phyloP scores from a whole-genome alignment of 2,113 vertebrate species.

The Atherinomorus stipes region DNA sequence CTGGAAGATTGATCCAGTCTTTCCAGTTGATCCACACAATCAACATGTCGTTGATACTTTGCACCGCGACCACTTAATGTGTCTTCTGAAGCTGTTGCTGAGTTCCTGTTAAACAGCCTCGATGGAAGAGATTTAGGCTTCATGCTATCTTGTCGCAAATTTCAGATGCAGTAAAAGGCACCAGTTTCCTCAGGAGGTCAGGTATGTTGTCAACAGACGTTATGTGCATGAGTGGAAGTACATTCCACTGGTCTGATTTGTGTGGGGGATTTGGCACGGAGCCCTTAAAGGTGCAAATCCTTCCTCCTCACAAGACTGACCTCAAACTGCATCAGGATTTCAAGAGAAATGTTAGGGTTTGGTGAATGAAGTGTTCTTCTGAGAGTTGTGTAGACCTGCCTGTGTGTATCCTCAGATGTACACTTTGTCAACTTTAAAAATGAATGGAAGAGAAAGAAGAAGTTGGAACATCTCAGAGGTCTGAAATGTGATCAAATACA shows the following conservation, averaged over 20 bases:
- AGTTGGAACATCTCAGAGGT: too few relatives aligned
- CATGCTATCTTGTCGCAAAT: constrained; percentile 56
- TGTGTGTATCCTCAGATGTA: too few relatives aligned
- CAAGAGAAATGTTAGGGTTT: background rate
- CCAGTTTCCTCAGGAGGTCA: constrained; percentile 37
- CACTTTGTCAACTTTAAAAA: too few relatives aligned
- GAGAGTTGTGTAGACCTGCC: background rate
- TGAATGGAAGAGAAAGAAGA: too few relatives aligned
- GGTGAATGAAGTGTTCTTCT: background rate
- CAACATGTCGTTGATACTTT: constrained; percentile 67
- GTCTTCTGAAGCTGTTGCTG: constrained; percentile 14
- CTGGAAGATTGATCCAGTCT: background rate
- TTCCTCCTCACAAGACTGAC: constrained; percentile 42
- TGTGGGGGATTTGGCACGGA: constrained; percentile 56
- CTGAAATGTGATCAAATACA: too few relatives aligned
- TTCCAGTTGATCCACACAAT: constrained; percentile 47
- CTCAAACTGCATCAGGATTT: constrained; percentile 5
- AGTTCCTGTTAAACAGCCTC: constrained; percentile 50
- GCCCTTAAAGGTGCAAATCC: constrained; percentile 74
- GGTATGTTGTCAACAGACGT: constrained; percentile 59
- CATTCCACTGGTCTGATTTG: constrained; percentile 56
- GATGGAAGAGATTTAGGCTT: constrained; percentile 67
- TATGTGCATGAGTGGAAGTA: constrained; percentile 67
- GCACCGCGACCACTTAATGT: constrained; percentile 1
- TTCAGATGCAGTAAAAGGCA: constrained; percentile 10